phyloP scores from a whole-genome alignment of 1,140 invertebrate genomes.

The Phthorimaea operculella region DNA sequence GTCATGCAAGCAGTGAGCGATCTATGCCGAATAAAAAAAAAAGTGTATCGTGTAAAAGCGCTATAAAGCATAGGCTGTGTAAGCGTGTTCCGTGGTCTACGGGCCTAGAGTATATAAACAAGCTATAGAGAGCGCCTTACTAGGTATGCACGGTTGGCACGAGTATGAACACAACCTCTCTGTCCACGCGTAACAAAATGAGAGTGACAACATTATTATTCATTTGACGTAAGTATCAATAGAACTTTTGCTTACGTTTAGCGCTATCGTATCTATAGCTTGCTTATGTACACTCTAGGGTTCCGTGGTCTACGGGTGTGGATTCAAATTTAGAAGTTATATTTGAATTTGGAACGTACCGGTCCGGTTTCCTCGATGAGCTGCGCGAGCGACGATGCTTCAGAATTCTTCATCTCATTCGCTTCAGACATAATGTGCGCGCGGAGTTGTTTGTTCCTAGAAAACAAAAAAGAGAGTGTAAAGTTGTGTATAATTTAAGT shows the following conservation, averaged over 20 bases:
- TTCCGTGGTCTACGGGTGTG: slow-evolving; percentile 12
- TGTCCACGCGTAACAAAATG: too few species aligned
- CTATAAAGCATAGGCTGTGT: slow-evolving; percentile 25
- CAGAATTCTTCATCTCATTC: slow-evolving; percentile 58
- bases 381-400: slow-evolving; percentile 46
- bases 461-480: slow-evolving; percentile 16
- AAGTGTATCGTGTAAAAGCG: slow-evolving; percentile 14
- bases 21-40: slow-evolving; percentile 10
- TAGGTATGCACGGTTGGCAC: too few species aligned
- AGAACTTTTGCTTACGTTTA: too few species aligned
- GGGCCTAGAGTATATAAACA: too few species aligned
- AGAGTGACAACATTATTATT: too few species aligned
- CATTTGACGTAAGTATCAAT: too few species aligned
- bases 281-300: too few species aligned
- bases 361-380: slow-evolving; percentile 56
- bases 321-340: background rate
- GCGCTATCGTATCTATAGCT: too few species aligned
- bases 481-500: too few species aligned
- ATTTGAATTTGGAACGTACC: slow-evolving; percentile 29
- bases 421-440: slow-evolving; percentile 77
- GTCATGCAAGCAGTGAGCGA: slow-evolving; percentile 39
- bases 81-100: slow-evolving; percentile 19
- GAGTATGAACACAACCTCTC: too few species aligned
- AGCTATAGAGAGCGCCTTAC: too few species aligned
- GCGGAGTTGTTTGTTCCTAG: slow-evolving; percentile 79